phyloP scores from a whole-genome alignment of 2,888 invertebrate species.

The Pegoplata infirma region DNA sequence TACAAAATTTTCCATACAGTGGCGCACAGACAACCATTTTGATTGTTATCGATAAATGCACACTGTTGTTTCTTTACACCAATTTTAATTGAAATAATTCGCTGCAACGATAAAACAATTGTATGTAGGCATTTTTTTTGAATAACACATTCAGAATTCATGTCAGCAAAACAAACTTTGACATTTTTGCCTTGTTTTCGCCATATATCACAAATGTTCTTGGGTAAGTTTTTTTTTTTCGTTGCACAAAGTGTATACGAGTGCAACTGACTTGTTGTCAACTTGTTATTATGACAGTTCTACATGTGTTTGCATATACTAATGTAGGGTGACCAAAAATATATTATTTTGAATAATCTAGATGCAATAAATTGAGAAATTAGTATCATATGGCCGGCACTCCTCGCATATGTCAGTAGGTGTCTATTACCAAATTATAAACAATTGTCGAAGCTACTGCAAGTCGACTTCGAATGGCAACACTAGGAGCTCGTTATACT shows the following conservation, averaged over 20 bases:
- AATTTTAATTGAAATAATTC: conserved; percentile 6
- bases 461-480: too few species aligned
- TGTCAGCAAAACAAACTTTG: conserved; percentile 34
- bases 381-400: too few species aligned
- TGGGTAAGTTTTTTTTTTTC: too few species aligned
- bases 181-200: conserved; percentile 31
- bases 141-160: conserved; percentile 6
- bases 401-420: too few species aligned
- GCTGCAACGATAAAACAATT: neutral
- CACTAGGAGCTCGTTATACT: too few species aligned
- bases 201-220: conserved; percentile 25
- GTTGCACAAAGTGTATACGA: neutral
- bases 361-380: too few species aligned
- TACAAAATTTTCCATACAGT: conserved; percentile 40
- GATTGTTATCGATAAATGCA: conserved; percentile 41
- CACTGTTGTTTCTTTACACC: conserved; percentile 9
- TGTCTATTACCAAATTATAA: too few species aligned
- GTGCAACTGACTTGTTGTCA: conserved; percentile 38
- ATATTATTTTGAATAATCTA: too few species aligned
- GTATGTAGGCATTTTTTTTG: conserved; percentile 13
- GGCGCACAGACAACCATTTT: conserved; percentile 51
- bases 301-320: neutral
- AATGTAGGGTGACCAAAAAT: neutral
- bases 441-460: too few species aligned
- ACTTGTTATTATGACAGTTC: conserved; percentile 43